Evolutionary conservation across 1,140 invertebrate species (phyloP).

Genomic region (Phenacoccus solenopsis): DNA sequence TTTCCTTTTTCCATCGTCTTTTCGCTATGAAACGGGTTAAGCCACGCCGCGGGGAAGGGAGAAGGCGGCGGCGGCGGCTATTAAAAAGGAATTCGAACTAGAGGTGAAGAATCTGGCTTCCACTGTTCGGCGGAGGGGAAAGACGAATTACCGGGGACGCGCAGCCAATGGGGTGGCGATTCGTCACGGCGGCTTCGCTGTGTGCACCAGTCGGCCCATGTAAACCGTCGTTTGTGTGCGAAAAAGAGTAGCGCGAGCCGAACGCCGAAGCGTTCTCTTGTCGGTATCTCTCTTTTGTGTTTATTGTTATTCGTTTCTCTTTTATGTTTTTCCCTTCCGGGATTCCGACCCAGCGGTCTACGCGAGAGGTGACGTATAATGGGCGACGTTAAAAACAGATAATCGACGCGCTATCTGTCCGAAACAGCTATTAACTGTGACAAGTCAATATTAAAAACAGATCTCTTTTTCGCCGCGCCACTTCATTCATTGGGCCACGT

Average conservation of each 20-base stretch:
- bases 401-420: conserved; percentile 8
- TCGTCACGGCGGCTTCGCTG: neutral
- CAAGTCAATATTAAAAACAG: conserved; percentile 5
- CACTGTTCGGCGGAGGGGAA: neutral
- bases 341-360: neutral
- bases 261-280: neutral
- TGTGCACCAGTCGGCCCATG: neutral
- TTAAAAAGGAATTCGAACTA: conserved; percentile 16
- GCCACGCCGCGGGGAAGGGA: conserved; percentile 8
- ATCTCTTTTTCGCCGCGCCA: neutral
- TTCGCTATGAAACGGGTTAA: conserved; percentile 1
- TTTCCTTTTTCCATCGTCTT: conserved; percentile 1
- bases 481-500: too few relatives aligned
- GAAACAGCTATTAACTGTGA: neutral
- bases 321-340: conserved; percentile 1
- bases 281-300: neutral
- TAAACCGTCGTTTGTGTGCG: neutral
- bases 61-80: conserved; percentile 8
- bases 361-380: too few relatives aligned
- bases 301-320: conserved; percentile 3
- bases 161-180: conserved; percentile 4
- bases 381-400: neutral
- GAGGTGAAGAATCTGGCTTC: conserved; percentile 19
- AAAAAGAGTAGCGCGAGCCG: neutral
- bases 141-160: conserved; percentile 9